Evolutionary conservation across 2,797 vertebrate species (phyloP).

Genomic region (Periophthalmus magnuspinnatus): DNA sequence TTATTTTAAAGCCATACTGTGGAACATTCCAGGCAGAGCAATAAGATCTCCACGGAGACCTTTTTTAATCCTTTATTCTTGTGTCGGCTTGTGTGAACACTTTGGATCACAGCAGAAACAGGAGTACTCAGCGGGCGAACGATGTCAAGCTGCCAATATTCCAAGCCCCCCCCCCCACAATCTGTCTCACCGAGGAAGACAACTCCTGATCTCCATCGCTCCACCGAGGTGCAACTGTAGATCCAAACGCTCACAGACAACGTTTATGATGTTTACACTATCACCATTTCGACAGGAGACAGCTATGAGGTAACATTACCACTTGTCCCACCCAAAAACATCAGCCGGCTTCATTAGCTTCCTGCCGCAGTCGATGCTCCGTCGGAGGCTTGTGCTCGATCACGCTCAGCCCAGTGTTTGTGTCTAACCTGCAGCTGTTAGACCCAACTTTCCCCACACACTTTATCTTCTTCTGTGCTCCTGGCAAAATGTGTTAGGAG

Average conservation of each 20-base stretch:
- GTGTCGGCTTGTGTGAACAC: too few species aligned
- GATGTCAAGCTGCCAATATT: too few species aligned
- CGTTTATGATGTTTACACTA: neutral
- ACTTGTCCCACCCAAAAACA: neutral
- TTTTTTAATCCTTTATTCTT: too few species aligned
- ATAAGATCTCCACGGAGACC: neutral
- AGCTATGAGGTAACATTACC: neutral
- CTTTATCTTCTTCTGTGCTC: neutral
- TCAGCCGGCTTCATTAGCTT: neutral
- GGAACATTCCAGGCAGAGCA: too few species aligned
- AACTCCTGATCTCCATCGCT: too few species aligned
- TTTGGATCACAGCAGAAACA: too few species aligned
- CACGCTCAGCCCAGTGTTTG: neutral
- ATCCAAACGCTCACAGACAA: too few species aligned
- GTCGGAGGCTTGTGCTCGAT: neutral
- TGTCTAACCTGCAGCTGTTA: neutral
- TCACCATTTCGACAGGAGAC: neutral
- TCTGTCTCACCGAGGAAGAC: too few species aligned
- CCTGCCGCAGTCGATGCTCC: neutral
- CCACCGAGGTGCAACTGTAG: too few species aligned
- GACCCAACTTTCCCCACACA: neutral
- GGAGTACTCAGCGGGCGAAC: too few species aligned
- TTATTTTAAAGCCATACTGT: too few species aligned
- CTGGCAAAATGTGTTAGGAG: neutral
- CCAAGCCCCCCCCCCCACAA: too few species aligned